These are phyloP conservation scores for Chloroclysta siterata DNA, from an alignment of 2,888 invertebrate species.

Conservation along the genomic window DNA sequence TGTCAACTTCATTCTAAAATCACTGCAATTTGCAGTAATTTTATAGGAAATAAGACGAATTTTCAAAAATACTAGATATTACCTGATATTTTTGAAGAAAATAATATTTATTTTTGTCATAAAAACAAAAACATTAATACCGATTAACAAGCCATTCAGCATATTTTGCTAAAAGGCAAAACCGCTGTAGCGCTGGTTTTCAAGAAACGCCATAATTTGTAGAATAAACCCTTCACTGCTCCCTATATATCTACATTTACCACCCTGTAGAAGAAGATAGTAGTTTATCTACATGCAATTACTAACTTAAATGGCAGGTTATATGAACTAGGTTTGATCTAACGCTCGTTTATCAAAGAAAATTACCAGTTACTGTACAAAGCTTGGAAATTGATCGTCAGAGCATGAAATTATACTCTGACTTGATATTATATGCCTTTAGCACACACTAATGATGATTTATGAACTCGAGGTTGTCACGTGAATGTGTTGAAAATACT, in stretches of 20 bases:
- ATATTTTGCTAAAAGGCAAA: too few relatives aligned
- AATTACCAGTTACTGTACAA: conserved; percentile 7
- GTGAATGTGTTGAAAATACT: background rate
- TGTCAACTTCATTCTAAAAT: too few relatives aligned
- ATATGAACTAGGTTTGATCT: conserved; percentile 5
- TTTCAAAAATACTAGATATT: too few relatives aligned
- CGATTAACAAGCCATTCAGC: too few relatives aligned
- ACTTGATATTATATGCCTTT: background rate
- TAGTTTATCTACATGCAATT: background rate
- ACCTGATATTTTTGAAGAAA: too few relatives aligned
- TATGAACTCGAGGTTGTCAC: background rate
- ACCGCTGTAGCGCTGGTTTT: too few relatives aligned
- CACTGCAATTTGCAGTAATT: too few relatives aligned
- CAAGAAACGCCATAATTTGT: too few relatives aligned
- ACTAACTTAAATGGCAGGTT: conserved; percentile 1
- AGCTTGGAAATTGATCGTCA: background rate
- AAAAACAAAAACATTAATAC: too few relatives aligned
- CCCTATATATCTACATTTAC: background rate
- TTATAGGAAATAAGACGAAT: too few relatives aligned
- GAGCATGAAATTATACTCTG: background rate
- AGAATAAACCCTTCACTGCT: too few relatives aligned
- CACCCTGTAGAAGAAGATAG: background rate
- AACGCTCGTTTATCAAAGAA: conserved; percentile 8
- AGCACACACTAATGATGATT: background rate
- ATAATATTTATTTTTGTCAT: too few relatives aligned